Base-by-base conservation (phyloP, 2,113 vertebrate genomes). In the Sebastes fasciatus region DNA sequence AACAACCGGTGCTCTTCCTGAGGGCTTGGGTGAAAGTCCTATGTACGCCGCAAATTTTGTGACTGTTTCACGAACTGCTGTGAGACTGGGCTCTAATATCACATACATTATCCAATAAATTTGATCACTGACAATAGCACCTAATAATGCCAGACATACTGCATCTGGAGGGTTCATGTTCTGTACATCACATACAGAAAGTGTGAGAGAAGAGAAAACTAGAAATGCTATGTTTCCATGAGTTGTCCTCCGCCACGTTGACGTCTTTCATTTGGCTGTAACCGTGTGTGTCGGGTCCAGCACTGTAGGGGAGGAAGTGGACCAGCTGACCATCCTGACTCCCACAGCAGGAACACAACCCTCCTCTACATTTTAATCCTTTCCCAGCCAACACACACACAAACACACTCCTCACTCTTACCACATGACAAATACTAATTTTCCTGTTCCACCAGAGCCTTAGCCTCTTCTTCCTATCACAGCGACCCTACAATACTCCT, bases 281-380 rank as follows among this genome's bases (percentile, higher is more conserved):
- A 69, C 26, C 11, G 0, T 13, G 7, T 48, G 74, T 43, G 40
- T 3, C 63, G 52, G 48, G 62, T 71, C 11, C 76, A 55, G 55
- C 60, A 17, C 82, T 43, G 72, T 11, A n/a, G 77, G 69, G 75
- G 34, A 52, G 55, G 60, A 69, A 0, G 42, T 17, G 2, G 57
- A 79, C 43, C 80, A 83, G 60, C 62, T 75, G 69, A 69, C 77
- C 80, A 79, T 76, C 75, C 43, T 79, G 74, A 81, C 84, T 75
- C 75, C 48, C 67, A 4, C 77, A 74, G 80, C 87, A 64, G 68
- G 78, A 86, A n/a, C 80, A 0, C 16, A 79, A 49, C 63, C 17
- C 11, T 72, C 14, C 67, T 77, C 72, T 21, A 1, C 13, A 45
- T 61, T 71, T 57, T 23, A 1, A 62, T 61, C 43, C 26, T 40